Conservation (phyloP, 2,888 invertebrate species). For the Hypolimnas misippus region DNA sequence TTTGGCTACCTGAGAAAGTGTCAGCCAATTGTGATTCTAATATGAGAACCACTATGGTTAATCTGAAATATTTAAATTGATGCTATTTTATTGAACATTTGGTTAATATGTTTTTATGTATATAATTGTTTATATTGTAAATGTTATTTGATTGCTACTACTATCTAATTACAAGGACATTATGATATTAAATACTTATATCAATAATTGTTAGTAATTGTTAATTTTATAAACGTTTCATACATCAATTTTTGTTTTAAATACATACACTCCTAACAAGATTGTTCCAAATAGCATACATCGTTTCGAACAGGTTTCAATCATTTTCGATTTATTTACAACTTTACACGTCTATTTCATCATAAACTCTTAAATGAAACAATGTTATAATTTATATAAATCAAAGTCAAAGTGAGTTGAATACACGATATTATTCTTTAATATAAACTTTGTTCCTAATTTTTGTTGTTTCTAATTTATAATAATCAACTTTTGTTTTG, state of each 20-base stretch:
- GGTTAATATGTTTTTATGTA: no score
- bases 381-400: not conserved
- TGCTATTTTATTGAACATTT: not conserved
- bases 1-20: slow-evolving; percentile 83
- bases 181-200: not conserved
- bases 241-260: slow-evolving; percentile 18
- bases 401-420: not conserved
- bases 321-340: slow-evolving; percentile 80
- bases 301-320: slow-evolving; percentile 92
- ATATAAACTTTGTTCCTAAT: no score
- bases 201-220: no score
- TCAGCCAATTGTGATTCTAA: slow-evolving; percentile 89
- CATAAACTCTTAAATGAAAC: not conserved
- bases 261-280: slow-evolving; percentile 88
- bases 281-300: slow-evolving; percentile 92
- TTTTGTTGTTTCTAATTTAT: not conserved
- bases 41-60: slow-evolving; percentile 91
- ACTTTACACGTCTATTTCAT: not conserved
- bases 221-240: not conserved
- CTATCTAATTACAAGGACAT: no score
- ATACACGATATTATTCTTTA: not conserved
- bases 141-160: no score
- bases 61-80: slow-evolving; percentile 81
- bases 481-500: not conserved
- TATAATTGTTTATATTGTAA: no score